Evolutionary conservation across 2,797 vertebrate species (phyloP), one percentile per base, ranked within the genome.

Genomic region (Tapirus indicus): DNA sequence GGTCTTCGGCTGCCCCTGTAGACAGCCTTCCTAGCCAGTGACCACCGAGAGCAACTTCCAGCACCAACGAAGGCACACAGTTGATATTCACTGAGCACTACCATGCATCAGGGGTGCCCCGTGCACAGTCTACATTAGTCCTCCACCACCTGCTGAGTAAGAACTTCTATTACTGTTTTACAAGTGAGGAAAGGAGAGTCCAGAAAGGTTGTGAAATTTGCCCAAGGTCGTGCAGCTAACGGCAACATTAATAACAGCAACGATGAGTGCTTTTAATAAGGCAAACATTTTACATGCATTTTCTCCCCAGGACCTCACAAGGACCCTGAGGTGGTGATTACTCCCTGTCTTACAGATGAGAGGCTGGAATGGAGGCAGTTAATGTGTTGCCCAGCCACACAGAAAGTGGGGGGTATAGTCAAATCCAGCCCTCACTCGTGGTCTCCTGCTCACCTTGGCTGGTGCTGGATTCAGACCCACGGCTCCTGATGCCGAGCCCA

Each of bases 161-260:
- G 62, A 69, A 49, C 49, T 18, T n/a, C n/a, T 18, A 23, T 21
- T 58, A 7, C 25, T 35, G 4, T 54, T 79, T 44, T 29, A 35
- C 35, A 75, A 86, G 84, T 20, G 56, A 86, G 49, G 29, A 79
- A 80, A 62, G 38, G 16, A 93, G 80, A 93, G 47, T 58, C 25
- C 44, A 44, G 38, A 86, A 58, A 86, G 56, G 17, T 13, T 41
- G 60, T 69, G 66, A 79, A 54, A 75, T 62, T 56, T 69, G 35
- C 68, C 78, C 41, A 66, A 66, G 58, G 35, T 80, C 96, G 41
- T 27, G 23, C 5, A 27, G 56, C 44, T 49, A 84, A 79, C 35
- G 18, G 29, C 72, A 75, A 52, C 10, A 58, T 35, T 74, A 52
- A 25, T 47, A 69, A 77, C 5, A 60, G 47, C 54, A 68, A 44